These are phyloP conservation scores for Trichogramma evanescens DNA, from an alignment of 2,888 invertebrate genomes.

Conservation along the genomic window DNA sequence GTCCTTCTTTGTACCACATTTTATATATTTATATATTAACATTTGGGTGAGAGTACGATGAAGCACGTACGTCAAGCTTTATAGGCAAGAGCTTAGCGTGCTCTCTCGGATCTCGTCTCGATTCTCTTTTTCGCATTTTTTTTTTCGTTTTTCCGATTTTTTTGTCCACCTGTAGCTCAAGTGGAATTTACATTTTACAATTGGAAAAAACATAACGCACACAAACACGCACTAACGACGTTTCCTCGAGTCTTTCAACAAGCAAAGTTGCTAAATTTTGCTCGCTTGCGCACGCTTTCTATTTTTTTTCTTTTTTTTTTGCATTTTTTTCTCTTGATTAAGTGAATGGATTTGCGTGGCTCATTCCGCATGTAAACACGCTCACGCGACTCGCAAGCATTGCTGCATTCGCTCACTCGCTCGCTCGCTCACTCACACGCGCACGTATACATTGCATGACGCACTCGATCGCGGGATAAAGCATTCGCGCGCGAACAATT, in stretches of 20 bases:
- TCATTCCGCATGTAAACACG: not conserved
- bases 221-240: not conserved
- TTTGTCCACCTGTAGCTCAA: too few species aligned
- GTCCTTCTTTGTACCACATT: constrained; percentile 45
- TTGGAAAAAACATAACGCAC: not conserved
- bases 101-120: not conserved
- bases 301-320: not conserved
- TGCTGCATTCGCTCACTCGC: not conserved
- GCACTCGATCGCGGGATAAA: not conserved
- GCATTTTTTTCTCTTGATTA: too few species aligned
- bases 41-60: constrained; percentile 9
- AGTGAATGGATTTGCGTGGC: constrained; percentile 2
- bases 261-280: too few species aligned
- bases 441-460: not conserved
- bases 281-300: not conserved
- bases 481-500: too few species aligned
- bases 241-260: too few species aligned
- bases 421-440: not conserved
- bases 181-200: too few species aligned
- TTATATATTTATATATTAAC: constrained; percentile 29
- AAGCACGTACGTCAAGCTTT: constrained; percentile 5
- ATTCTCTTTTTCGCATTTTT: not conserved
- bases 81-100: not conserved
- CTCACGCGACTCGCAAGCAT: not conserved
- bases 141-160: not conserved